Percentiles rank a stretch among this genome's conserved stretches.
Conservation (phyloP, 2,888 invertebrate genomes). For the Pterostichus madidus region DNA sequence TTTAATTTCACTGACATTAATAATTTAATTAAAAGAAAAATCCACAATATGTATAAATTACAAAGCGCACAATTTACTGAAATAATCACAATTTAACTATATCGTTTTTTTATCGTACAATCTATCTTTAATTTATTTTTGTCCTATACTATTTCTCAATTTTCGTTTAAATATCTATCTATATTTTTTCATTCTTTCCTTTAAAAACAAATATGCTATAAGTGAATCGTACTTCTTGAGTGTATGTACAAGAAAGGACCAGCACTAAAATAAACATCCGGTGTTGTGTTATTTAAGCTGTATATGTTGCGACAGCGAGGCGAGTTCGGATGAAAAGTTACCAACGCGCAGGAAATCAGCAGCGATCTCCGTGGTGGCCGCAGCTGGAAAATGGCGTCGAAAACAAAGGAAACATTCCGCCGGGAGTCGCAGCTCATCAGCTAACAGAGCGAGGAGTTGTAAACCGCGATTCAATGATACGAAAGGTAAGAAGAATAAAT, state of each 20-base stretch:
- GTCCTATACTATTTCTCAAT: no score
- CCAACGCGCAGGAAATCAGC: slow-evolving; percentile 58
- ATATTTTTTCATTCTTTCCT: background rate
- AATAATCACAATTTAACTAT: slow-evolving; percentile 64
- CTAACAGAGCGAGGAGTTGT: slow-evolving; percentile 69
- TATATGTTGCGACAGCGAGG: slow-evolving; percentile 64
- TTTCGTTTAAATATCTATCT: background rate
- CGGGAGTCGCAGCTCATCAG: slow-evolving; percentile 70
- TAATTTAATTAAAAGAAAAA: no score
- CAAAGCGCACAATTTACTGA: no score
- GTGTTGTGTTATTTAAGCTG: slow-evolving; percentile 52
- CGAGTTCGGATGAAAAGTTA: slow-evolving; percentile 56
- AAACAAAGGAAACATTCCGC: slow-evolving; percentile 74
- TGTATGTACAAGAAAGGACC: background rate
- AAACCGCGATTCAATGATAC: slow-evolving; percentile 58
- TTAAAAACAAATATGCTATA: background rate
- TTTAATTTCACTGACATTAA: no score
- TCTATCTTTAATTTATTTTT: no score
- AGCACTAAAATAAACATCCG: background rate
- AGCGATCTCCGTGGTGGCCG: slow-evolving; percentile 73
- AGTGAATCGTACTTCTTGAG: slow-evolving; percentile 15
- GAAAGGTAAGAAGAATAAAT: slow-evolving; percentile 46
- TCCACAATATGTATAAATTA: no score
- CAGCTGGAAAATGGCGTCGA: slow-evolving; percentile 75
- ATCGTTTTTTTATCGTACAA: background rate